Conservation (phyloP, 2,113 vertebrate species). For the Cercocebus atys region DNA sequence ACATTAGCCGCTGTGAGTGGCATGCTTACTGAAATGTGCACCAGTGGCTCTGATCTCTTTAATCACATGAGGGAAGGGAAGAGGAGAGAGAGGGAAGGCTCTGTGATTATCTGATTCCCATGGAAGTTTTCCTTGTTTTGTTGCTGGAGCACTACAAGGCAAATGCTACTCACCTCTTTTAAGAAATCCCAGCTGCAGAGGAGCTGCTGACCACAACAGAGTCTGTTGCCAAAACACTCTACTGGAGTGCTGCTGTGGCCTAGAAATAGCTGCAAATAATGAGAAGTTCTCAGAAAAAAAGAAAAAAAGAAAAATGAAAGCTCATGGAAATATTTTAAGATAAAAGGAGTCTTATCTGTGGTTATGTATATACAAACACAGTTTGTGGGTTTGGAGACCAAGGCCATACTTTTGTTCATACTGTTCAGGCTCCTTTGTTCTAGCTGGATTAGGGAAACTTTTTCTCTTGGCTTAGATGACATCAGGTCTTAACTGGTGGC, state of each 20-base stretch:
- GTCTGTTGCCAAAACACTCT: constrained; percentile 36
- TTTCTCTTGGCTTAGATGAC: neutral
- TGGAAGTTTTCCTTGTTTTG: constrained; percentile 33
- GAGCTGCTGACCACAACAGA: constrained; percentile 52
- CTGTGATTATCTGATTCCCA: constrained; percentile 1
- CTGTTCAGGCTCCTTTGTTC: neutral
- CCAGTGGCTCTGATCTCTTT: neutral
- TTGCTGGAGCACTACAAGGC: neutral
- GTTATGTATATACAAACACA: neutral
- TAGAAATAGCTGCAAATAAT: constrained; percentile 56
- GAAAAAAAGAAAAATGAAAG: constrained; percentile 24
- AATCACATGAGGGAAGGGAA: neutral
- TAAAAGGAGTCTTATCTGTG: constrained; percentile 48
- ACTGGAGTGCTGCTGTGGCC: neutral
- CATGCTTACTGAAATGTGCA: neutral
- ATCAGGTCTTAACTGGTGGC: neutral
- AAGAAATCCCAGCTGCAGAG: constrained; percentile 67
- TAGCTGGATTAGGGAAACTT: neutral
- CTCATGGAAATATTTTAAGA: constrained; percentile 35
- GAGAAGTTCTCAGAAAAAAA: constrained; percentile 5
- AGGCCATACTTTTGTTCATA: neutral
- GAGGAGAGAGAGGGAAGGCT: neutral
- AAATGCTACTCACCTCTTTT: constrained; percentile 36
- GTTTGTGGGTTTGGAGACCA: neutral
- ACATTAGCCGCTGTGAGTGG: neutral